These are phyloP conservation scores for Lycaena phlaeas DNA, from an alignment of 2,888 invertebrate genomes.

Conservation along the genomic window DNA sequence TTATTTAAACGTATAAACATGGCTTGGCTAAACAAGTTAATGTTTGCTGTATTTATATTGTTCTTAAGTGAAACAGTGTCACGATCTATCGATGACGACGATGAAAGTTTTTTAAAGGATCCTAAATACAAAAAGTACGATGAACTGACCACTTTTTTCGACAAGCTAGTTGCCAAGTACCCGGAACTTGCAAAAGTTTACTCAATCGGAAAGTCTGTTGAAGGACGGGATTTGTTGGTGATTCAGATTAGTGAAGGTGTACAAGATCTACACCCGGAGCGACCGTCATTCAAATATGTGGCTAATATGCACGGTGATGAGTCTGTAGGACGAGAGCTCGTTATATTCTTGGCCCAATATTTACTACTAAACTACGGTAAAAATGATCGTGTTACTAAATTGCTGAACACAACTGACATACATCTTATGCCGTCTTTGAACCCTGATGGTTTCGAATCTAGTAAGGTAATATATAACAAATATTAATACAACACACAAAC, in stretches of 20 bases:
- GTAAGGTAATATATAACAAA: too few relatives aligned
- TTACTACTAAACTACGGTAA: constrained; percentile 83
- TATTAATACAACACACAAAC: too few relatives aligned
- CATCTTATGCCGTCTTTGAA: constrained; percentile 98
- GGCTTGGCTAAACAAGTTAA: constrained; percentile 23
- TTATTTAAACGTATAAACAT: background rate
- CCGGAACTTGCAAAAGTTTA: constrained; percentile 80
- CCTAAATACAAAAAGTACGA: constrained; percentile 81
- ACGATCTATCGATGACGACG: constrained; percentile 42
- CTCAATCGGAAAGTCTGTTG: constrained; percentile 87
- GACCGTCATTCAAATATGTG: constrained; percentile 94
- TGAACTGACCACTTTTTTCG: constrained; percentile 77
- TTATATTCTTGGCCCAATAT: constrained; percentile 88
- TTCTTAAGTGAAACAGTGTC: constrained; percentile 41
- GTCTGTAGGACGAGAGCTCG: constrained; percentile 86
- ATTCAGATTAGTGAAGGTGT: constrained; percentile 86
- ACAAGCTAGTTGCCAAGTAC: constrained; percentile 74
- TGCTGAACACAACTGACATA: constrained; percentile 92
- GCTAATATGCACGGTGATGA: constrained; percentile 99
- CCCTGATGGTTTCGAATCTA: constrained; percentile 94
- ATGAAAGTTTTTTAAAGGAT: constrained; percentile 71
- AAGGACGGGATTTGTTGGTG: constrained; percentile 85
- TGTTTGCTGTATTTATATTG: constrained; percentile 44
- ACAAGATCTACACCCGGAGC: constrained; percentile 59
- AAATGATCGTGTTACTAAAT: constrained; percentile 77